Base-by-base conservation (phyloP, 2,888 invertebrate species). In the Spodoptera exigua region DNA sequence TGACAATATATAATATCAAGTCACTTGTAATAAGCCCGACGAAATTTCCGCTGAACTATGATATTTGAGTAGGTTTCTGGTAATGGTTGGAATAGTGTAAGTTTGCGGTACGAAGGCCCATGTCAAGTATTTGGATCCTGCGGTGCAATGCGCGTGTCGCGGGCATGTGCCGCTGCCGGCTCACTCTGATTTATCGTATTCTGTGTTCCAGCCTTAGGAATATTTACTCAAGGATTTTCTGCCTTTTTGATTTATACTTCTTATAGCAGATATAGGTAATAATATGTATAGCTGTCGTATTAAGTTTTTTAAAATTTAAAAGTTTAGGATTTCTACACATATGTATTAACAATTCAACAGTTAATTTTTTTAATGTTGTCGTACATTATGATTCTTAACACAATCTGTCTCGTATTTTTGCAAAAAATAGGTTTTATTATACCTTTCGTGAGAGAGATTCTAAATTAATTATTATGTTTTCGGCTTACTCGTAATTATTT, bases 161-260 rank as follows among this genome's bases (percentile, higher is more conserved):
- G 63, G 43, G 68, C 84, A 84, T 73, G 70, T 78, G 83, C 55
- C 76, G 66, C 43, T 52, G 63, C 54, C 76, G 61, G 45, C 47
- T 47, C 49, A 53, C 40, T 44, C 54, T 78, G 80, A 79, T 83
- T 83, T 82, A 82, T 83, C 68, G 70, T 69, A 55, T 41, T 64
- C 45, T 69, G 66, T 61, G 63, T 56, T 44, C 47, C 43, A 59
- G 61, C 65, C 63, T 61, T 74, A 61, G 60, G 52, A 66, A 70
- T 69, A 55, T 77, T 76, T 79, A 69, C 70, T 65, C 54, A 79
- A 70, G 57, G 70, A 55, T 70, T 73, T 73, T 64, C 55, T 57
- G 40, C 47, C 49, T 21, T 69, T 69, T 65, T 70, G 69, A 73
- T 77, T 69, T 73, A 77, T 73, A 63, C 36, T 61, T 32, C 35